These are phyloP conservation scores for Entomyzon cyanotis DNA, from an alignment of 2,113 vertebrate species.

Conservation along the genomic window DNA sequence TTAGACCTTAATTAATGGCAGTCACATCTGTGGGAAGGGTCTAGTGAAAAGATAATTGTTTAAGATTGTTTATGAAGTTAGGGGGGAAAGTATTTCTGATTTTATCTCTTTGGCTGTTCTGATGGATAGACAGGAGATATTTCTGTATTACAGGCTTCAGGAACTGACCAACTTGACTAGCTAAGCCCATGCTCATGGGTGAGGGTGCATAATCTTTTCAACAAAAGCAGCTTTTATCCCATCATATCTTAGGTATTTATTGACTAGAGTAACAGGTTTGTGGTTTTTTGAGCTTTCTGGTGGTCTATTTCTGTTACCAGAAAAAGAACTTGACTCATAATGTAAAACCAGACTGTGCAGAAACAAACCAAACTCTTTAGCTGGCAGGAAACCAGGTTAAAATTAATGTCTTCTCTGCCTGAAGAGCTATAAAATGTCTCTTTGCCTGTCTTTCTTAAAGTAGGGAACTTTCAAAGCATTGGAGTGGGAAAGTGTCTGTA, in stretches of 20 bases:
- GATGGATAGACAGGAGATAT: not conserved
- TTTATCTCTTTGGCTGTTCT: not conserved
- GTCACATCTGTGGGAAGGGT: not conserved
- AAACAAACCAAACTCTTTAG: not conserved
- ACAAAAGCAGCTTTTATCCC: not conserved
- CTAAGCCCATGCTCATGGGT: not conserved
- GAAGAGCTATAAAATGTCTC: not conserved
- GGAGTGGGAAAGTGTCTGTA: not conserved
- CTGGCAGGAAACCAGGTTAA: not conserved
- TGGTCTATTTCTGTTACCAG: not conserved
- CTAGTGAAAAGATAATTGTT: not conserved
- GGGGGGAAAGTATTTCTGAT: not conserved
- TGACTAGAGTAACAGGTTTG: not conserved
- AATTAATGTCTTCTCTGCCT: not conserved
- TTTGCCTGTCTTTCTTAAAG: not conserved
- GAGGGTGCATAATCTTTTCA: not conserved
- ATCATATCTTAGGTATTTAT: not conserved
- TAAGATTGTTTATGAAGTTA: not conserved
- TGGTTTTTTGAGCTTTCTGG: not conserved
- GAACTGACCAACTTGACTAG: not conserved
- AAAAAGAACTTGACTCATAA: not conserved
- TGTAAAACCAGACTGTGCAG: not conserved
- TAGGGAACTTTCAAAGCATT: not conserved
- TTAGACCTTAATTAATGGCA: not conserved
- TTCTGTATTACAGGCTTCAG: not conserved